Evolutionary conservation across 1,140 invertebrate species (phyloP).

Genomic region (Formica exsecta): DNA sequence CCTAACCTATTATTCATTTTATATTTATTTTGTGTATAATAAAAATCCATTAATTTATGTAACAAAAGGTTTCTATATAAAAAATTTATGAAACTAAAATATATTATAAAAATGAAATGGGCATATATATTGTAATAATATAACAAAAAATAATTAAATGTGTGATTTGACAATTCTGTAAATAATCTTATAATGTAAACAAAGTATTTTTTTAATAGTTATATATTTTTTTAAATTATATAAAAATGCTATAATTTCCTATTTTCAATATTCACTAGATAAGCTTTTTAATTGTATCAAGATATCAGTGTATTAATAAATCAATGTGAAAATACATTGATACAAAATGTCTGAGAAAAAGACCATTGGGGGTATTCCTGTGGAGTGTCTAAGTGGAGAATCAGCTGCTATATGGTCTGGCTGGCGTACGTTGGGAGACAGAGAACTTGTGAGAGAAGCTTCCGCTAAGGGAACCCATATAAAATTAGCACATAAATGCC

Average conservation of each 20-base stretch:
- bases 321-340: not conserved
- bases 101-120: not conserved
- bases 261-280: not conserved
- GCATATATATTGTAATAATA: not conserved
- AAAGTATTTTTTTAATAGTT: not conserved
- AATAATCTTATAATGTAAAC: not conserved
- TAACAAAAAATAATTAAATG: not conserved
- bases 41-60: slow-evolving; percentile 11
- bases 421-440: slow-evolving; percentile 87
- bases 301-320: slow-evolving; percentile 13
- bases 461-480: slow-evolving; percentile 89
- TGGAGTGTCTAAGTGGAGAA: slow-evolving; percentile 79
- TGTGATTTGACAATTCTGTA: not conserved
- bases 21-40: slow-evolving; percentile 20
- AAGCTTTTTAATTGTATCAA: not conserved
- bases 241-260: not conserved
- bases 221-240: not conserved
- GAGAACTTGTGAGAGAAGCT: slow-evolving; percentile 89
- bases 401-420: slow-evolving; percentile 87
- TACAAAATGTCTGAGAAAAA: slow-evolving; percentile 71
- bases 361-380: slow-evolving; percentile 76
- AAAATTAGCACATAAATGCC: slow-evolving; percentile 87
- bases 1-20: not conserved
- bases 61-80: not conserved
- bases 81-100: not conserved